phyloP scores from a whole-genome alignment of 2,797 vertebrate genomes.

The Premnoplex brunnescens region DNA sequence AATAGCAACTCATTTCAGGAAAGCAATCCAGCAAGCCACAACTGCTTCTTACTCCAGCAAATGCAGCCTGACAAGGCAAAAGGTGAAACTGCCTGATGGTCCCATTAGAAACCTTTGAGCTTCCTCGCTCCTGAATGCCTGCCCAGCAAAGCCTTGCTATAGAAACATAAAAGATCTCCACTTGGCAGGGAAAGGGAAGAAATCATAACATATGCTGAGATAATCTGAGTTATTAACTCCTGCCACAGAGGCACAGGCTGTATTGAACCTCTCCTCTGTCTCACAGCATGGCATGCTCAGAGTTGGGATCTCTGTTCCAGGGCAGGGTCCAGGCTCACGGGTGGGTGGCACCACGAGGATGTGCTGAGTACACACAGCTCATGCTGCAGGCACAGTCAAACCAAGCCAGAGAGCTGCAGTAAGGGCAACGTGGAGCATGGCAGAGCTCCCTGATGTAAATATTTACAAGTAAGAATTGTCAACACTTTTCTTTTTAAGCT shows the following conservation, averaged over 20 bases:
- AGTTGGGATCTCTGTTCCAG: background rate
- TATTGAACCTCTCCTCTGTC: background rate
- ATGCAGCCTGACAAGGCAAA: constrained; percentile 9
- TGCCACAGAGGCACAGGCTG: background rate
- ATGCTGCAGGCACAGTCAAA: background rate
- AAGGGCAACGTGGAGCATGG: background rate
- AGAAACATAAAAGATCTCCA: background rate
- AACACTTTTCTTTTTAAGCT: background rate
- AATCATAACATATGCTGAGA: background rate
- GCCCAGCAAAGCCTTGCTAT: background rate
- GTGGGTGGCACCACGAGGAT: background rate
- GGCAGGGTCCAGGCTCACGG: background rate
- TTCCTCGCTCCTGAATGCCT: background rate
- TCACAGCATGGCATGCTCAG: background rate
- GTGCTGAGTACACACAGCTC: background rate
- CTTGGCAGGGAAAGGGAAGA: background rate
- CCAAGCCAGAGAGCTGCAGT: background rate
- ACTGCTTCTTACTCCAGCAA: background rate
- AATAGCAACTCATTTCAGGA: constrained; percentile 16
- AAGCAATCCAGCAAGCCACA: constrained; percentile 32
- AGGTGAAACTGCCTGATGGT: background rate
- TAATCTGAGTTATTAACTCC: background rate
- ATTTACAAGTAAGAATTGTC: background rate
- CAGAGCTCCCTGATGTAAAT: background rate
- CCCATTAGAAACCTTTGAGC: background rate